Percentiles rank a stretch among this genome's conserved stretches.
phyloP scores from a whole-genome alignment of 2,113 vertebrate genomes.

The Tachuris rubrigastra region DNA sequence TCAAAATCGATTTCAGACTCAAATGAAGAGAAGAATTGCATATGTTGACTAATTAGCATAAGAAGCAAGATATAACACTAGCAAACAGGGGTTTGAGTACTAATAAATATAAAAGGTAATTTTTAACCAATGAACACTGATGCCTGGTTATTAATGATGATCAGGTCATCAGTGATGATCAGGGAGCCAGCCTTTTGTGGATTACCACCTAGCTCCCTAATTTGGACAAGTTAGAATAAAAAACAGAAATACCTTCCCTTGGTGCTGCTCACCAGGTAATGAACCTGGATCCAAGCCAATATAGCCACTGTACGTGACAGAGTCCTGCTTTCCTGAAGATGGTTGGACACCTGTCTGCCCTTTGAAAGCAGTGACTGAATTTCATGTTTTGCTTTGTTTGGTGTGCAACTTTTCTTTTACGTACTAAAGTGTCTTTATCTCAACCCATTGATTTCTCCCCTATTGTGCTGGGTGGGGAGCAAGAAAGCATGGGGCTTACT shows the following conservation, averaged over 20 bases:
- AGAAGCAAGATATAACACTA: neutral
- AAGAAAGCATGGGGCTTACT: neutral
- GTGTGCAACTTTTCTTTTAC: neutral
- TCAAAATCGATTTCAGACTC: neutral
- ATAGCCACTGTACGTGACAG: fast-evolving
- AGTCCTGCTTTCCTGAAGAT: neutral
- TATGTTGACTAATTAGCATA: neutral
- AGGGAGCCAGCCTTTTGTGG: neutral
- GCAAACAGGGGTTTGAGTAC: neutral
- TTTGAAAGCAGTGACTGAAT: neutral
- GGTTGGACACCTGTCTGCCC: neutral
- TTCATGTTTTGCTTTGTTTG: neutral
- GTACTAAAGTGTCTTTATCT: neutral
- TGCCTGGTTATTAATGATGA: too few relatives aligned
- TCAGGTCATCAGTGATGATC: too few relatives aligned
- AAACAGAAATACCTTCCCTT: neutral
- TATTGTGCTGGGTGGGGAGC: too few relatives aligned
- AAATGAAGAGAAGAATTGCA: neutral
- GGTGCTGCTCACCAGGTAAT: fast-evolving
- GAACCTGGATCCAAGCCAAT: fast-evolving
- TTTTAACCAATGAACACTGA: neutral
- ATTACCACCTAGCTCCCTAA: neutral
- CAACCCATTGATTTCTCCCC: neutral
- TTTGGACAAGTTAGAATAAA: neutral
- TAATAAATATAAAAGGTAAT: neutral